Evolutionary conservation across 1,140 invertebrate species (phyloP).

Genomic region (Heliconius melpomene): DNA sequence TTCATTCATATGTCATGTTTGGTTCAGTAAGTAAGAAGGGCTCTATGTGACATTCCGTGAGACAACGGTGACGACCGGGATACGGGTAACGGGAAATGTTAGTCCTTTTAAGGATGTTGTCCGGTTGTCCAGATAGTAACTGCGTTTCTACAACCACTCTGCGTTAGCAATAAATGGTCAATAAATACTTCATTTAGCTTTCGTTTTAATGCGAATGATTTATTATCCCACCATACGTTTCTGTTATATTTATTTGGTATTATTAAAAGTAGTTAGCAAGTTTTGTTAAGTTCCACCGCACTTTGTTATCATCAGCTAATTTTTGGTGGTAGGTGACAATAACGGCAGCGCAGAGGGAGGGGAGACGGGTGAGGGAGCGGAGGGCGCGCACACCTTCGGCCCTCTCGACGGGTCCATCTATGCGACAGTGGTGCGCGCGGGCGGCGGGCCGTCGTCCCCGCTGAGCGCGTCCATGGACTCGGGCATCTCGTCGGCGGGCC

Average conservation of each 20-base stretch:
- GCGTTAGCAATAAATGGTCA: constrained; percentile 54
- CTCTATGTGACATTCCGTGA: constrained; percentile 54
- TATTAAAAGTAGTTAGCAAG: background rate
- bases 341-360: constrained; percentile 85
- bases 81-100: constrained; percentile 66
- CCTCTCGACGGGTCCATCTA: constrained; percentile 94
- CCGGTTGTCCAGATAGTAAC: constrained; percentile 44
- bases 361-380: constrained; percentile 81
- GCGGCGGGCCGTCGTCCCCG: constrained; percentile 83
- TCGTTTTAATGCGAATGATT: background rate
- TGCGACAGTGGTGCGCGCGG: constrained; percentile 86
- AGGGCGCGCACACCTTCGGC: constrained; percentile 86
- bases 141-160: constrained; percentile 46
- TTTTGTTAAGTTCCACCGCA: background rate
- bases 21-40: constrained; percentile 33
- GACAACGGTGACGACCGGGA: constrained; percentile 64
- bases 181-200: constrained; percentile 35
- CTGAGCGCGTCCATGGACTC: constrained; percentile 92
- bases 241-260: background rate
- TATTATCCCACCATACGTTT: background rate
- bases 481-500: constrained; percentile 88
- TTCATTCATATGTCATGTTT: constrained; percentile 8
- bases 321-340: constrained; percentile 62
- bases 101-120: constrained; percentile 68
- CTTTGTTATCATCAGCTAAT: background rate